Conservation (phyloP, 1,140 invertebrate species). For the Vanessa atalanta region DNA sequence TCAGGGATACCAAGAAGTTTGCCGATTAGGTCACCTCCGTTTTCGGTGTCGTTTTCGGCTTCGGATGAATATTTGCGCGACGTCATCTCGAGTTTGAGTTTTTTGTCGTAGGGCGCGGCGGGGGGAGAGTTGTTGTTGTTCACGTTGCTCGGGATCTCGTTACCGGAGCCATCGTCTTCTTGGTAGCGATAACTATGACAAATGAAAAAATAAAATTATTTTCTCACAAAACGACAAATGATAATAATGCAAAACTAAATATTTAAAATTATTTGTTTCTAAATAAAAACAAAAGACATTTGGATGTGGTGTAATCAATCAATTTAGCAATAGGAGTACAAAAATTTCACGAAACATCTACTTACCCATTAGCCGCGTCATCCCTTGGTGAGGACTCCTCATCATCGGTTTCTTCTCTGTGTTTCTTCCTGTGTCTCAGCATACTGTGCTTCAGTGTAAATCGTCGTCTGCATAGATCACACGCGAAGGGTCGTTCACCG, state of each 20-base stretch:
- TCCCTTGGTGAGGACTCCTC: slow-evolving; percentile 72
- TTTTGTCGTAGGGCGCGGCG: slow-evolving; percentile 74
- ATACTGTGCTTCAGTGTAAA: slow-evolving; percentile 97
- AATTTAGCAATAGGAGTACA: not conserved
- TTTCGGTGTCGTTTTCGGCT: slow-evolving; percentile 79
- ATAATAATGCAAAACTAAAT: not conserved
- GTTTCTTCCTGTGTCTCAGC: slow-evolving; percentile 94
- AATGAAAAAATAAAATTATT: slow-evolving; percentile 22
- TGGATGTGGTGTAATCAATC: not conserved
- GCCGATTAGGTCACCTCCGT: slow-evolving; percentile 90
- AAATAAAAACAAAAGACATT: too few relatives aligned
- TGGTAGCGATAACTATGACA: slow-evolving; percentile 64
- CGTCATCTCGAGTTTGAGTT: slow-evolving; percentile 79
- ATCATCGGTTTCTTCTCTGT: slow-evolving; percentile 81
- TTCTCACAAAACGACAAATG: not conserved
- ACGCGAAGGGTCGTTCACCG: slow-evolving; percentile 90
- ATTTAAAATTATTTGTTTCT: too few relatives aligned
- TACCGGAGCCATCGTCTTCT: slow-evolving; percentile 72
- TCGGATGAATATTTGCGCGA: slow-evolving; percentile 76
- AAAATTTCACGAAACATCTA: slow-evolving; percentile 2
- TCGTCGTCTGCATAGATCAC: slow-evolving; percentile 89
- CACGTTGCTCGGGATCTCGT: slow-evolving; percentile 78
- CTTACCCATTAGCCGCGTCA: slow-evolving; percentile 65
- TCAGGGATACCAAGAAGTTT: slow-evolving; percentile 93
- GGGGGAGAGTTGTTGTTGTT: slow-evolving; percentile 80